Base-by-base conservation (phyloP, 2,888 invertebrate species). In the Odontomyia ornata region DNA sequence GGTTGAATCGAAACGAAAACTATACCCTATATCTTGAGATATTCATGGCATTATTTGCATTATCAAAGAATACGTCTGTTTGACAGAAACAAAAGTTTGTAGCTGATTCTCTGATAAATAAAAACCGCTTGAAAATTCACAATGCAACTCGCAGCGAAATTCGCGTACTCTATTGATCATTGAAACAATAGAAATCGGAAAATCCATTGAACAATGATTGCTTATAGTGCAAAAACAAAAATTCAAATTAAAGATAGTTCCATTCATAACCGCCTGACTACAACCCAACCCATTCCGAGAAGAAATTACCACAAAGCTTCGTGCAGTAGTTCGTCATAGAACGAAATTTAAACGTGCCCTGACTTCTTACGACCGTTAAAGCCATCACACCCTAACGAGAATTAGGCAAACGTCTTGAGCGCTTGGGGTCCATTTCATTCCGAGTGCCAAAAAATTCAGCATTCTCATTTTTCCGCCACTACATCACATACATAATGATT, bases 381-480 rank as follows among this genome's bases (percentile, higher is more conserved):
- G 47, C 52, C 56, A 52, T 52, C 1, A 52, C 18, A 15, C 21
- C 15, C 47, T 13, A 18, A 13, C 7, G 25, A 5, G 13, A 71
- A 71, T 23, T 71, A 28, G 71, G 21, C 27, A 71, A 71, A 52
- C 27, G 25, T 71, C 71, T 52, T 71, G 5, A 21, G 25, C n/a
- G 27, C 28, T 27, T 28, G 47, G 62, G 47, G 28, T 47, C 27
- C 47, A 15, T 27, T 52, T 27, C 46, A 71, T 71, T 52, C 27
- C 36, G 18, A 71, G 56, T 71, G 56, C 56, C 71, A 71, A 71
- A 71, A 71, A 64, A 28, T 64, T 64, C 64, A 64, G 64, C 67
- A 43, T 67, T 67, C 18, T 67, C 43, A 43, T 23, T 2, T 67
- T n/a, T n/a, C n/a, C n/a, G n/a, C n/a, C n/a, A n/a, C 46, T 71